Evolutionary conservation across 2,888 invertebrate genomes (phyloP), one percentile per base, ranked within the genome.

Genomic region (Stenoptilia bipunctidactyla): DNA sequence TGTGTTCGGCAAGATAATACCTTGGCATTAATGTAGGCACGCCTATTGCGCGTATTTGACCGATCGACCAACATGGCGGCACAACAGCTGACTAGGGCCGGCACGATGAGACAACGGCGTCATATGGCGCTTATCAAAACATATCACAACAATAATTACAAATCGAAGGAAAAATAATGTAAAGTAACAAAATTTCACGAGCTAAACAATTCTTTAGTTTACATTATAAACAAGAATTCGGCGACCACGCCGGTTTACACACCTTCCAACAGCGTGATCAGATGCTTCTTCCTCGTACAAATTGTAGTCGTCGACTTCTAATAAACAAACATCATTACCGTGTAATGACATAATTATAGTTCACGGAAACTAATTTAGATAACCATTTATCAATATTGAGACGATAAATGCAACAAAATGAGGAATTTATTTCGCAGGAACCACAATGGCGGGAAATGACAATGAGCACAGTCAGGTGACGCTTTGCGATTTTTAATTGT

Each of bases 401-500:
- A 55, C 48, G 53, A 59, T 64, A 61, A 56, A 55, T 51, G 46
- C 55, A 56, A 51, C 56, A 59, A 60, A 46, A 63, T 13, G 14
- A 34, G 12, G 12, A 8, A 8, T 30, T 30, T 30, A 30, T 63
- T 56, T 61, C 62, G 62, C 66, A 69, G 69, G 60, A 66, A 61
- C 76, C 79, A 83, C 84, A 85, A 85, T 85, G 84, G 84, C 84
- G 84, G 84, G 84, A 85, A 85, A 85, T 82, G 83, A 84, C 84
- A 83, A 83, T 79, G 80, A 79, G 72, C 60, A 61, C 74, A 62
- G 82, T 83, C 83, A 83, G 83, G 82, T 83, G 84, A 85, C 84
- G 84, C 84, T 71, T 70, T 63, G 66, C 65, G 56, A 66, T 64
- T 64, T 70, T 56, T 49, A 48, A 52, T 57, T 20, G 56, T 53